phyloP scores from a whole-genome alignment of 2,113 vertebrate species.

The Eupsittula cactorum region DNA sequence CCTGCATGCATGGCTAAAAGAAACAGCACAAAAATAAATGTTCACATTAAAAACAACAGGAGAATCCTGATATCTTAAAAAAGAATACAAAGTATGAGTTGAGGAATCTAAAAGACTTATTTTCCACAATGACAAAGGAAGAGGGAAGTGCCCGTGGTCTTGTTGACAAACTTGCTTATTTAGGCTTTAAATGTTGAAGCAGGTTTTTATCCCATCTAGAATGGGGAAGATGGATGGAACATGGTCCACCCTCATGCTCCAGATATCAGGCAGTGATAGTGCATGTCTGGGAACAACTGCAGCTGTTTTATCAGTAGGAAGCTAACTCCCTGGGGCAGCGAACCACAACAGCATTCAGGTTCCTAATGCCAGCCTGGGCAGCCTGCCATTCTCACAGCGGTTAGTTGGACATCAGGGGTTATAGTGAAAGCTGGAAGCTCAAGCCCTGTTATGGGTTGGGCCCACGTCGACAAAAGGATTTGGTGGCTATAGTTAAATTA shows the following conservation, averaged over 20 bases:
- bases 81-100: fast-evolving
- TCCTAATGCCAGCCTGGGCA: neutral
- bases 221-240: neutral
- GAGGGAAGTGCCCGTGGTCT: neutral
- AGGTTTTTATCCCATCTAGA: neutral
- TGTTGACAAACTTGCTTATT: neutral
- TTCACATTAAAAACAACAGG: conserved; percentile 23
- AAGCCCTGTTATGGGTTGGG: neutral
- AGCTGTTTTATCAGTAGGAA: neutral
- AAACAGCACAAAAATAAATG: conserved; percentile 37
- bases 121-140: neutral
- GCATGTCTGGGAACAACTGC: neutral
- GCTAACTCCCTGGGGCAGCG: neutral
- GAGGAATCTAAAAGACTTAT: neutral
- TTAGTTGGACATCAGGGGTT: neutral
- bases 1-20: conserved; percentile 18
- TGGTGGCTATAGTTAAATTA: neutral
- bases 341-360: neutral
- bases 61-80: neutral
- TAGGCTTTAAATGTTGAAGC: neutral
- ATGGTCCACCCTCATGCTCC: neutral
- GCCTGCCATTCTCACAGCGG: neutral
- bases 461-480: neutral
- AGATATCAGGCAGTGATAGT: neutral
- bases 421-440: neutral